Evolutionary conservation across 2,888 invertebrate genomes (phyloP).

Genomic region (Xylota sylvarum): DNA sequence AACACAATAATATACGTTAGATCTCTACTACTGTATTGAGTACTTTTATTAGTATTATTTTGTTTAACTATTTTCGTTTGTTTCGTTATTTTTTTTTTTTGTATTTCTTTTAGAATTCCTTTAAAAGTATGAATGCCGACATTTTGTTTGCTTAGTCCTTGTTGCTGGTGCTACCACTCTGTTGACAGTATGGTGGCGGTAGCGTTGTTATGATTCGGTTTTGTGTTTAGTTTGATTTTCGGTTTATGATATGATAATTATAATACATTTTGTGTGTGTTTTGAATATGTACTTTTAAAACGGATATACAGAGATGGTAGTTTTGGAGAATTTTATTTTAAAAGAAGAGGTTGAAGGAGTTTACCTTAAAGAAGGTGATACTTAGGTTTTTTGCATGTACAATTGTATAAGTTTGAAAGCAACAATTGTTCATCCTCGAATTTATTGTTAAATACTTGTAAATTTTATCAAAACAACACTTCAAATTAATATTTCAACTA

Average conservation of each 20-base stretch:
- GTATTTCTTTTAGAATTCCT: background rate
- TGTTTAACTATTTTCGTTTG: conserved; percentile 17
- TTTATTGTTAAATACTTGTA: too few relatives aligned
- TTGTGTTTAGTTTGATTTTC: background rate
- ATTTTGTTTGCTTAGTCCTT: conserved; percentile 43
- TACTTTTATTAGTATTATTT: conserved; percentile 28
- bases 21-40: conserved; percentile 43
- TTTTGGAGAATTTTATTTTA: background rate
- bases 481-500: too few relatives aligned
- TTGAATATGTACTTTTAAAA: background rate
- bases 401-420: too few relatives aligned
- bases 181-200: background rate
- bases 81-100: conserved; percentile 11
- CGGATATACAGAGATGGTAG: background rate
- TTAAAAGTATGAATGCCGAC: conserved; percentile 22
- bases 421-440: too few relatives aligned
- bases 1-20: conserved; percentile 28
- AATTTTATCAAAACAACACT: too few relatives aligned
- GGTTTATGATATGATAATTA: background rate
- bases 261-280: background rate
- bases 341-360: too few relatives aligned
- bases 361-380: too few relatives aligned
- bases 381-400: too few relatives aligned
- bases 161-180: conserved; percentile 9
- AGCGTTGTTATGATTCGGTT: background rate